Evolutionary conservation across 1,140 invertebrate species (phyloP), one percentile per base, ranked within the genome.

Genomic region (Teleopsis dalmanni): DNA sequence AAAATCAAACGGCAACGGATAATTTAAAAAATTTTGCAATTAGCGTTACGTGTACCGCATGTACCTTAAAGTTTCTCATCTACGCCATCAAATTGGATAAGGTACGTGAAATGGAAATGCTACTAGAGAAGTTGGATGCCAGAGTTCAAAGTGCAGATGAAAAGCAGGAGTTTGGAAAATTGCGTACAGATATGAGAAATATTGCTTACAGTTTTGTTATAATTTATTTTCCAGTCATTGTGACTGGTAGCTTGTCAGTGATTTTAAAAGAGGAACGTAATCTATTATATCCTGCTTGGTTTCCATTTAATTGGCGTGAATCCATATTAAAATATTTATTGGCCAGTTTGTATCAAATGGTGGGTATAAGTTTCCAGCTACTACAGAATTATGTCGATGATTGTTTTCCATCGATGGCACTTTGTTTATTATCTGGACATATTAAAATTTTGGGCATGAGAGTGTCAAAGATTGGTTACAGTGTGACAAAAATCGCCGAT

Each of bases 211-310:
- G 41, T 1, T 54, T 64, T 27, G 47, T 60, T 3, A 44, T 46
- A 11, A 50, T 62, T 11, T 65, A 58, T 21, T 8, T 47, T 43
- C 19, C 42, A 0, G 45, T 52, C 16, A 58, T 14, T 13, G 7
- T 58, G 0, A 56, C 54, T 4, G 59, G 58, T 11, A 60, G 61
- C 29, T 40, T 62, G 3, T 45, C 48, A 1, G 54, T 65, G 3
- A 13, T 66, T 1, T 55, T 54, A 13, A 42, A 61, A 36, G 38
- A 52, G 5, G 33, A 59, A 10, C 51, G 48, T 0, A 47, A 42
- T 8, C 46, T 66, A 5, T 49, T 66, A 45, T 62, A 66, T 46
- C 63, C 63, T 1, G 64, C 53, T 14, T 62, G 56, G 55, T 60
- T 66, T 25, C 64, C 64, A 11, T 64, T 64, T 16, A 59, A 66